Evolutionary conservation across 1,140 invertebrate genomes (phyloP).

Genomic region (Drosophila watanabei): DNA sequence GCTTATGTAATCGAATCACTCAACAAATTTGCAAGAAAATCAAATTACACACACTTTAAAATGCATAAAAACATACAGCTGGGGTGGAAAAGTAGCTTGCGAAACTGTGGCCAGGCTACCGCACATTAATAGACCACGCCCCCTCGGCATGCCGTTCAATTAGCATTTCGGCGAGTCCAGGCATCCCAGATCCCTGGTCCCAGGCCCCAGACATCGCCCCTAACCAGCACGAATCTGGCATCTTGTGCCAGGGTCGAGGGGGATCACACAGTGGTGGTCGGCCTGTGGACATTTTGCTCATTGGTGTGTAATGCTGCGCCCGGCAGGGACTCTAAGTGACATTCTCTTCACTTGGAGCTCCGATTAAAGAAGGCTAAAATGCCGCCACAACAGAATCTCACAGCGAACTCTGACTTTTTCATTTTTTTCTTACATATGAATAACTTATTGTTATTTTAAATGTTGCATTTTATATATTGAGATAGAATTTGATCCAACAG

Average conservation of each 20-base stretch:
- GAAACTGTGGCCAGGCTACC: slow-evolving; percentile 23
- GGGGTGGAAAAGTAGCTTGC: slow-evolving; percentile 2
- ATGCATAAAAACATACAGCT: slow-evolving; percentile 32
- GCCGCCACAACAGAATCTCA: neutral
- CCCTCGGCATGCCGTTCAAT: slow-evolving; percentile 52
- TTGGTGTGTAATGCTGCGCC: slow-evolving; percentile 47
- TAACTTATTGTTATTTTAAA: slow-evolving; percentile 5
- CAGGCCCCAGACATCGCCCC: slow-evolving; percentile 44
- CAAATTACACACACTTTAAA: slow-evolving; percentile 71
- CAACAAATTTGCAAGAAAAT: slow-evolving; percentile 75
- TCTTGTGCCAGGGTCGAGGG: slow-evolving; percentile 26
- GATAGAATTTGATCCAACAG: neutral
- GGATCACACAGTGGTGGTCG: slow-evolving; percentile 30
- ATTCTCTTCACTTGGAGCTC: slow-evolving; percentile 44
- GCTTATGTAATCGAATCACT: slow-evolving; percentile 72
- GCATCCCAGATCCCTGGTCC: slow-evolving; percentile 13
- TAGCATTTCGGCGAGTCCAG: slow-evolving; percentile 61
- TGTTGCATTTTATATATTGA: neutral
- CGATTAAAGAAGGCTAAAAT: neutral
- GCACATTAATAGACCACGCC: slow-evolving; percentile 69
- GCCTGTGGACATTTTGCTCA: slow-evolving; percentile 37
- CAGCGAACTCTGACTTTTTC: neutral
- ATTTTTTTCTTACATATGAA: slow-evolving; percentile 7
- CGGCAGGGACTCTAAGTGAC: slow-evolving; percentile 51
- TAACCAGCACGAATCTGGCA: slow-evolving; percentile 63